Evolutionary conservation across 2,888 invertebrate genomes (phyloP).

Genomic region (Ectemnius cavifrons): DNA sequence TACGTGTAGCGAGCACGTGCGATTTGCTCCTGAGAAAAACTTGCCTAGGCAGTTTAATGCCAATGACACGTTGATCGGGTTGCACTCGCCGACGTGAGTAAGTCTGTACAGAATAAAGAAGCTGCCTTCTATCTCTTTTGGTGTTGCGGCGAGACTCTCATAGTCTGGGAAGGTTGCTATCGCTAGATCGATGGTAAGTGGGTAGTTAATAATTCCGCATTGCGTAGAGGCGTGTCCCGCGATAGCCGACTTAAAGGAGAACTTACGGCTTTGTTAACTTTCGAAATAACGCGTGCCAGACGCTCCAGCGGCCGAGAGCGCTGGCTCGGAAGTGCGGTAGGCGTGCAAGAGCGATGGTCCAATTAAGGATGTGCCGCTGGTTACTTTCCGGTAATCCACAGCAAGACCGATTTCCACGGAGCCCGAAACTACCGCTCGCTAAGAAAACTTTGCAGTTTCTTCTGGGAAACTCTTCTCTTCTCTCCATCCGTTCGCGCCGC

Average conservation of each 20-base stretch:
- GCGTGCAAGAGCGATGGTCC: conserved; percentile 58
- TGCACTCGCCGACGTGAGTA: conserved; percentile 9
- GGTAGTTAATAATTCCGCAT: conserved; percentile 11
- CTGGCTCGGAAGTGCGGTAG: conserved; percentile 36
- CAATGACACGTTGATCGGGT: conserved; percentile 13
- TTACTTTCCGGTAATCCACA: conserved; percentile 54
- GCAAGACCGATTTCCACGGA: conserved; percentile 33
- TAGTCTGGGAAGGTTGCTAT: background rate
- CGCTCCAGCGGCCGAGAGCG: conserved; percentile 9
- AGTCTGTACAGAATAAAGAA: too few species aligned
- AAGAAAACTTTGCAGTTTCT: conserved; percentile 42
- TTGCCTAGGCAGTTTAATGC: background rate
- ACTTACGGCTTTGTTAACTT: conserved; percentile 51
- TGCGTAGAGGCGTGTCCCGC: conserved; percentile 23
- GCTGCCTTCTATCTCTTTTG: too few species aligned
- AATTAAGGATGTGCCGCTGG: conserved; percentile 59
- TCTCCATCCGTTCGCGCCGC: too few species aligned
- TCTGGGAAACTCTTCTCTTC: conserved; percentile 38
- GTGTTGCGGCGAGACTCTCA: too few species aligned
- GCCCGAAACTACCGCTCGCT: conserved; percentile 40
- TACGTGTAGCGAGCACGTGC: background rate
- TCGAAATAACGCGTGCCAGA: conserved; percentile 49
- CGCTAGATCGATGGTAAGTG: conserved; percentile 2
- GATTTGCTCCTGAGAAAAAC: background rate
- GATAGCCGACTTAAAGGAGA: conserved; percentile 25